Percentiles rank a stretch among this genome's conserved stretches.
These are phyloP conservation scores for Corbicula japonica DNA, from an alignment of 2,888 invertebrate species.

Conservation along the genomic window DNA sequence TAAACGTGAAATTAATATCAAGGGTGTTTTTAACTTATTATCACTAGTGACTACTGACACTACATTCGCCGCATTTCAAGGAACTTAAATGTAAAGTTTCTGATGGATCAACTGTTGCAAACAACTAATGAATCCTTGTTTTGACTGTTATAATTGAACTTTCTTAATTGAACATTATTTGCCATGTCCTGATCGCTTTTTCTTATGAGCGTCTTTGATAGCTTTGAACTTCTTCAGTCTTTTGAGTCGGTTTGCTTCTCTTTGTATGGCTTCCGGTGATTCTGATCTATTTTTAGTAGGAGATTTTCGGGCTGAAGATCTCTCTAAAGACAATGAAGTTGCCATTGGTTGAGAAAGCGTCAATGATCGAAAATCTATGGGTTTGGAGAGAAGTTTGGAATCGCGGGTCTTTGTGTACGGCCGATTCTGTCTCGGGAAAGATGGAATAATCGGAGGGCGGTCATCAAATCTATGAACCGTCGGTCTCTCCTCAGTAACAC, in stretches of 20 bases:
- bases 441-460: background rate
- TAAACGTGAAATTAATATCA: too few relatives aligned
- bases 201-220: slow-evolving; percentile 13
- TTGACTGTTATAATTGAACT: too few relatives aligned
- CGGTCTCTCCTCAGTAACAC: slow-evolving; percentile 15
- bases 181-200: background rate
- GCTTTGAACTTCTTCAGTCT: slow-evolving; percentile 22
- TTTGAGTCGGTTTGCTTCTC: slow-evolving; percentile 3
- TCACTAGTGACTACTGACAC: too few relatives aligned
- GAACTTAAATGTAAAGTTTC: too few relatives aligned
- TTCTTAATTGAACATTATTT: too few relatives aligned
- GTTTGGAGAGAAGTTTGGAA: background rate
- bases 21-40: too few relatives aligned
- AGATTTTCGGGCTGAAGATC: background rate
- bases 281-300: background rate
- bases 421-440: background rate
- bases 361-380: background rate
- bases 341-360: background rate
- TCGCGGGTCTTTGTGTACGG: background rate
- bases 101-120: too few relatives aligned
- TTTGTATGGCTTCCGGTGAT: background rate
- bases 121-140: too few relatives aligned
- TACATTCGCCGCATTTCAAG: too few relatives aligned
- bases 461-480: background rate
- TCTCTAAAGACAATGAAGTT: background rate